phyloP scores from a whole-genome alignment of 1,140 invertebrate genomes.

The Aphidius gifuensis region DNA sequence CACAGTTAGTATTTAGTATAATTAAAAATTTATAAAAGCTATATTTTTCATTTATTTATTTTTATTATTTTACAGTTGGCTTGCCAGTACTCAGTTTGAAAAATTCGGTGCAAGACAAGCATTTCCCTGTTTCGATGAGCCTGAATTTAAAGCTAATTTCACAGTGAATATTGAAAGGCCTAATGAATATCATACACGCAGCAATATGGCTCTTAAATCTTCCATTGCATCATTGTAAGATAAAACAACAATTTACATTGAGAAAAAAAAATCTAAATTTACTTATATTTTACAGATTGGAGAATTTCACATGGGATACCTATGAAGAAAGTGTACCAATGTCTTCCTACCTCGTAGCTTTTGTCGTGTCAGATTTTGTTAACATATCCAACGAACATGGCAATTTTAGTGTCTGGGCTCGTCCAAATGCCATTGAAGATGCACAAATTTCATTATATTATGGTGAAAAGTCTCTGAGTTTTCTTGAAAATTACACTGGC shows the following conservation, averaged over 20 bases:
- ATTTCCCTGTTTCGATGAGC: conserved; percentile 90
- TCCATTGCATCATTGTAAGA: conserved; percentile 26
- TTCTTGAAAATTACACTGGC: conserved; percentile 43
- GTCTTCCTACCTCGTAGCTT: conserved; percentile 84
- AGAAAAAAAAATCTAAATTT: background rate
- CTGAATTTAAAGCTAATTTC: conserved; percentile 78
- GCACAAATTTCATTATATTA: conserved; percentile 54
- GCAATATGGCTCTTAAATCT: conserved; percentile 51
- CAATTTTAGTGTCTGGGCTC: conserved; percentile 55
- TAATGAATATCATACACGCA: conserved; percentile 42
- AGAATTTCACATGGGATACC: conserved; percentile 56
- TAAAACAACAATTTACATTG: background rate
- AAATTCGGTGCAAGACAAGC: conserved; percentile 75
- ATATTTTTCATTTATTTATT: conserved; percentile 6
- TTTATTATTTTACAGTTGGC: conserved; percentile 54
- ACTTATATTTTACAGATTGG: conserved; percentile 17
- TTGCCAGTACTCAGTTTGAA: conserved; percentile 78
- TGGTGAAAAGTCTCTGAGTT: conserved; percentile 50
- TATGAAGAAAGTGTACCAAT: conserved; percentile 69
- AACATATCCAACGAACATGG: background rate
- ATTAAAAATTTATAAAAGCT: conserved; percentile 2
- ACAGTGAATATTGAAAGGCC: conserved; percentile 61
- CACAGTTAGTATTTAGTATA: conserved; percentile 29
- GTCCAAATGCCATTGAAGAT: conserved; percentile 59
- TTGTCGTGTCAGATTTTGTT: conserved; percentile 56